A percentile compares a stretch with the other conserved stretches of the same genome.
Evolutionary conservation across 2,797 vertebrate species (phyloP).

Genomic region (Dendrocincla fuliginosa): DNA sequence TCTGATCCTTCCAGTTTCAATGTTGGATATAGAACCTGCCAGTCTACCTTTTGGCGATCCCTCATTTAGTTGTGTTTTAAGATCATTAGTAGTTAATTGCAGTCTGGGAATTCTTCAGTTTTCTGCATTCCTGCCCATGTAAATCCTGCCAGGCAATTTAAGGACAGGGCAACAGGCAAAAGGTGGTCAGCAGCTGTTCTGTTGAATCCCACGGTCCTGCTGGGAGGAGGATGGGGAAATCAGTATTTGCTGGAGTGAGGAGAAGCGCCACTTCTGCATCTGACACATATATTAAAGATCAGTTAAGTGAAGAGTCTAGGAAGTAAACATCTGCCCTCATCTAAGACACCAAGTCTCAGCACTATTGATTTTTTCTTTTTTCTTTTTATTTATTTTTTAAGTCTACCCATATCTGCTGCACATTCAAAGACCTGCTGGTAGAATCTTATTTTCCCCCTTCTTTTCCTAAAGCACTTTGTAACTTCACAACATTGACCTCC

Average conservation of each 20-base stretch:
- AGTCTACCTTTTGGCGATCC: not conserved
- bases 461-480: not conserved
- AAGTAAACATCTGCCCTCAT: not conserved
- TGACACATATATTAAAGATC: not conserved
- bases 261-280: not conserved
- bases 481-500: not conserved
- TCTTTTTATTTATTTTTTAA: not conserved
- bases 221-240: not conserved
- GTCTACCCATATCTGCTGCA: not conserved
- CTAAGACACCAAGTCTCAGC: not conserved
- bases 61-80: not conserved
- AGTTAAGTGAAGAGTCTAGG: not conserved
- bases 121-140: not conserved
- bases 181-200: not conserved
- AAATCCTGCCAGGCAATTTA: not conserved
- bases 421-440: not conserved
- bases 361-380: accelerated
- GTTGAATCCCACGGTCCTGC: not conserved
- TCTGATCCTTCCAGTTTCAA: not conserved
- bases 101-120: not conserved
- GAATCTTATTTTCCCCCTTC: not conserved
- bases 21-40: not conserved
- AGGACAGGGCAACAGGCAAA: not conserved
- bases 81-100: not conserved
- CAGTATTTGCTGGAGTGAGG: not conserved